Evolutionary conservation across 1,140 invertebrate genomes (phyloP), one percentile per base, ranked within the genome.

Genomic region (Bactericera cockerelli): DNA sequence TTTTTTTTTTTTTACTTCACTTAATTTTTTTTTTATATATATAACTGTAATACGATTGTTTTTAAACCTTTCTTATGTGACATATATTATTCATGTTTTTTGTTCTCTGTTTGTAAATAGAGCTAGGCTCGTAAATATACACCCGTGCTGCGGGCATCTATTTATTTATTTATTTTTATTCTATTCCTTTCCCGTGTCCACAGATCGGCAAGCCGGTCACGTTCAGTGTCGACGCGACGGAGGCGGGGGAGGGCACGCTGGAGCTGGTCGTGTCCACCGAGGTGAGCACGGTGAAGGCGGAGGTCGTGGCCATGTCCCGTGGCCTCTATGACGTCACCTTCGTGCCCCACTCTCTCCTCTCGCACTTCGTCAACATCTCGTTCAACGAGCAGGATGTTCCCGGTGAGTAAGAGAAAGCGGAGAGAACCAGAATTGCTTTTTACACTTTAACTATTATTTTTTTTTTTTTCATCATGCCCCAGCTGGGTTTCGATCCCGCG

Each of bases 291-390:
- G 86, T 89, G 2, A 89, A 89, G 68, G 87, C 86, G 0, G 86
- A 89, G 71, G 88, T 92, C 2, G 87, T 91, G 3, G 90, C 90
- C 26, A 85, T 89, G 67, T 89, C 90, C 1, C 78, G 91, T 59
- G 92, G 91, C 2, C 74, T 94, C 0, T 99, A 98, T 72, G 93
- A 98, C 67, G 93, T 99, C 0, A 93, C 91, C 0, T 99, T 98
- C 72, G 82, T 95, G 19, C 95, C 95, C 0, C 84, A 89, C 69
- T 88, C 92, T 53, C 77, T 84, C 10, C 84, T 87, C 58, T 80
- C 89, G 3, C 95, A 99, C 74, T 93, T 85, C 67, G 89, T 98
- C 2, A 94, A 93, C 66, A 94, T 98, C 59, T 92, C 88, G 8
- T 98, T 98, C 72, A 98, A 98, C 67, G 93, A 95, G 62, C 87